Evolutionary conservation across 2,113 vertebrate genomes (phyloP), one percentile per base, ranked within the genome.

Genomic region (Planiliza haematocheilus): DNA sequence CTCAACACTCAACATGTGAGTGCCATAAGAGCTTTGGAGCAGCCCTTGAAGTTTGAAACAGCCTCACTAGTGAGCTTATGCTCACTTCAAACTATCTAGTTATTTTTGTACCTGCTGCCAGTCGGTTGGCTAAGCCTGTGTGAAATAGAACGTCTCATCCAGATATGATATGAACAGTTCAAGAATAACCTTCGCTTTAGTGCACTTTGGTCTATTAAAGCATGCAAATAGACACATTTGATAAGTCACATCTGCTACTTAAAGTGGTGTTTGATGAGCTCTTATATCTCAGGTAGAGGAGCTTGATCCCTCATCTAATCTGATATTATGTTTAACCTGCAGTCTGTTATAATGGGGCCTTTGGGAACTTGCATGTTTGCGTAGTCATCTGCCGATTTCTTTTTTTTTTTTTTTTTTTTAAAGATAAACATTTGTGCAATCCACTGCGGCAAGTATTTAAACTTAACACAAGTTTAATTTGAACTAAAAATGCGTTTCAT

Each of bases 211-310:
- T 68, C 57, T 69, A 66, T 66, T 81, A 56, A 76, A 61, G 42
- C 18, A 36, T 68, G 39, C 66, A 81, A 86, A 78, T 69, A 67
- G 70, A 34, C 38, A 11, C 72, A 84, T 81, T 80, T 87, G 52
- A 81, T 63, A 61, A 83, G 64, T 76, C 60, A 71, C 10, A 53
- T 62, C 67, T 74, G 59, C 68, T 85, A 56, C 77, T 74, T 77
- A 81, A 83, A 71, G 72, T 36, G 37, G 43, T 77, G 74, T 83
- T 81, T 86, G 68, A 77, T 80, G 77, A 69, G 74, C 41, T 71
- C 60, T 85, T 67, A 63, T 65, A 70, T 58, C 56, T 62, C 30
- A 81, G 57, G 63, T 70, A 49, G 59, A 77, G 24, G 57, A 72
- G 74, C 74, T 39, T 69, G 63, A 82, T 76, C 60, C 41, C 60